phyloP scores from a whole-genome alignment of 2,888 invertebrate species.

The Anthoptus insignis region DNA sequence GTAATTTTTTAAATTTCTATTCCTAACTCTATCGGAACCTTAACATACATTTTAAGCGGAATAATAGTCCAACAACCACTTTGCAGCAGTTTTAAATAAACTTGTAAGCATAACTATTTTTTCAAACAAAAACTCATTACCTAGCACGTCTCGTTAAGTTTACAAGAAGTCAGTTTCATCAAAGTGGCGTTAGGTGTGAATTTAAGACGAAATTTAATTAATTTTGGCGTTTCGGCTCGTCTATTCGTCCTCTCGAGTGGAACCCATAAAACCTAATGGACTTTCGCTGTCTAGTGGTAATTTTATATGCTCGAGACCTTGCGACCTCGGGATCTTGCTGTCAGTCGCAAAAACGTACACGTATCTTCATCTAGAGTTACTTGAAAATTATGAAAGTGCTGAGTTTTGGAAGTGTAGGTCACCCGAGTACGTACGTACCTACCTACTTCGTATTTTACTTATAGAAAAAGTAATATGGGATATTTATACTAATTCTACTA shows the following conservation, averaged over 20 bases:
- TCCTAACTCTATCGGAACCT: too few species aligned
- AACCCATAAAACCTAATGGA: slow-evolving; percentile 84
- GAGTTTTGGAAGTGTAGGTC: slow-evolving; percentile 21
- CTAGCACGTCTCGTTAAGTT: slow-evolving; percentile 11
- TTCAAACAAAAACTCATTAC: slow-evolving; percentile 3
- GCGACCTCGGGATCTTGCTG: slow-evolving; percentile 70
- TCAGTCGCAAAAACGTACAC: slow-evolving; percentile 62
- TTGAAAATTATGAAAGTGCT: slow-evolving; percentile 28
- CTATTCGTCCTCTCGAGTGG: slow-evolving; percentile 76
- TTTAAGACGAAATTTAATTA: slow-evolving; percentile 76
- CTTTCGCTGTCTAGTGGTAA: slow-evolving; percentile 82
- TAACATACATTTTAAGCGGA: too few species aligned
- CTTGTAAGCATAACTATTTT: too few species aligned
- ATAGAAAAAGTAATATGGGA: too few species aligned
- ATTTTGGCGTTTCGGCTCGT: slow-evolving; percentile 74
- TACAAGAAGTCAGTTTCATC: slow-evolving; percentile 44
- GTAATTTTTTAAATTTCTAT: too few species aligned
- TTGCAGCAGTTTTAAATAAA: too few species aligned
- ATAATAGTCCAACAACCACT: too few species aligned
- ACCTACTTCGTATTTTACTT: background rate
- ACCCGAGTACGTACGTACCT: background rate
- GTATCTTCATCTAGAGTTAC: slow-evolving; percentile 28
- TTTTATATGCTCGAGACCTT: slow-evolving; percentile 71
- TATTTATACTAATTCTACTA: too few species aligned
- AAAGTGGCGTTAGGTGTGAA: slow-evolving; percentile 68